Evolutionary conservation across 1,140 invertebrate species (phyloP).

Genomic region (Mya arenaria): DNA sequence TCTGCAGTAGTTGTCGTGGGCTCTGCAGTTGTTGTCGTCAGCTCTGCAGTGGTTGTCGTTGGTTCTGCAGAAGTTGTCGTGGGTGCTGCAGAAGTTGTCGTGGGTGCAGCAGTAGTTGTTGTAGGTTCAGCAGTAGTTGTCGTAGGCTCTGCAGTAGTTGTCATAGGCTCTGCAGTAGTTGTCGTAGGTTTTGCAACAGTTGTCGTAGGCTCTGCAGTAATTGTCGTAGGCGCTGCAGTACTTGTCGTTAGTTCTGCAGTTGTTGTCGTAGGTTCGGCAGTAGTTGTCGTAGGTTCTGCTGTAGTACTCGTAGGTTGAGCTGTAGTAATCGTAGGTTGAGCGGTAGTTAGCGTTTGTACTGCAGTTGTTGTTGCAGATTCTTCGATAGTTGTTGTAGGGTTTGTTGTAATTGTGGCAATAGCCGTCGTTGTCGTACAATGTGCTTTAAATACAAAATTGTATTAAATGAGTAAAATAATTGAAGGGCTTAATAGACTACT

Average conservation of each 20-base stretch:
- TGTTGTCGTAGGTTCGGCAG: slow-evolving; percentile 3
- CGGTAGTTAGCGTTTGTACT: neutral
- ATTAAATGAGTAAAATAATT: no score
- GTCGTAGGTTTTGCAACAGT: neutral
- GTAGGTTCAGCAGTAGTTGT: no score
- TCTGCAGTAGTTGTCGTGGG: no score
- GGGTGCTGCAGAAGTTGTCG: slow-evolving; percentile 1
- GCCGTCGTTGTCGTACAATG: no score
- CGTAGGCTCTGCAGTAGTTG: no score
- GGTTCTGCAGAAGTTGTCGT: no score
- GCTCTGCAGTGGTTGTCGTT: no score
- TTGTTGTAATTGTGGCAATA: neutral
- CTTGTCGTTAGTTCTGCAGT: neutral
- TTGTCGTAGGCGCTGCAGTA: neutral
- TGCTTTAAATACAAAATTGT: no score
- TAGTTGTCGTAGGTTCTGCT: neutral
- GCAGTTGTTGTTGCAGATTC: neutral
- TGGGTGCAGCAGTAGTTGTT: neutral
- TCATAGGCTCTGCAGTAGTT: neutral
- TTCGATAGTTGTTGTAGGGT: neutral
- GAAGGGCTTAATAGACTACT: no score
- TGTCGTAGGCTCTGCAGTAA: neutral
- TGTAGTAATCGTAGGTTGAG: neutral
- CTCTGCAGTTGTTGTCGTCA: no score
- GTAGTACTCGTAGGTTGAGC: neutral